Evolutionary conservation across 2,797 vertebrate species (phyloP), one percentile per base, ranked within the genome.

Genomic region (Enteromius argenteus): DNA sequence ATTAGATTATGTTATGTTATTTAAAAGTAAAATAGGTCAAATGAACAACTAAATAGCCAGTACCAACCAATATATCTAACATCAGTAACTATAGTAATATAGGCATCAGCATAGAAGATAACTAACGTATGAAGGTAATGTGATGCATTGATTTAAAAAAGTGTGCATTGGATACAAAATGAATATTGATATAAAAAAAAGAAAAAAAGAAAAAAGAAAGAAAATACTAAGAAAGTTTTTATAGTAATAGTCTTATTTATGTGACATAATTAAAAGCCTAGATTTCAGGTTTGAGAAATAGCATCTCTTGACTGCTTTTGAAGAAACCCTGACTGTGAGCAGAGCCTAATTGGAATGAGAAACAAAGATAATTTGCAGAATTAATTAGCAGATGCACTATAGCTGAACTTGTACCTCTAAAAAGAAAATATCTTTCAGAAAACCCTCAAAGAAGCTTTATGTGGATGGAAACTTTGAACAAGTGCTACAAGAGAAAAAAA

Each of bases 381-480:
- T 58, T 58, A 76, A 76, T 58, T 58, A 76, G 73, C 51, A 76
- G 6, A 76, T 58, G 51, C 32, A 39, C 73, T 39, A 35, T 74
- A 39, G 51, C 51, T 75, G 21, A 75, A 56, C 73, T 58, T 23
- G 32, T 35, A 37, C 35, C 51, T 23, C 13, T 37, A 58, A 75
- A 76, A 21, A 56, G 51, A 58, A 51, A 76, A 39, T 10, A 17
- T 76, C 0, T 58, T 39, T 39, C 21, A 58, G 51, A 58, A 58
- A 76, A 37, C 13, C 51, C 35, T 76, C 51, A 58, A 58, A 76
- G 73, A 7, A 39, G 21, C 51, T 58, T 39, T 10, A 7, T 27
- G 35, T 58, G 21, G 51, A 35, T 39, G 32, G 32, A 14, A 76
- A 58, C 73, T 75, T 58, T 75, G 73, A 75, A 58, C 17, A 74